A percentile compares a stretch with the other conserved stretches of the same genome.
These are phyloP conservation scores for Sarcophaga peregrina DNA, from an alignment of 1,140 invertebrate species.

Conservation along the genomic window DNA sequence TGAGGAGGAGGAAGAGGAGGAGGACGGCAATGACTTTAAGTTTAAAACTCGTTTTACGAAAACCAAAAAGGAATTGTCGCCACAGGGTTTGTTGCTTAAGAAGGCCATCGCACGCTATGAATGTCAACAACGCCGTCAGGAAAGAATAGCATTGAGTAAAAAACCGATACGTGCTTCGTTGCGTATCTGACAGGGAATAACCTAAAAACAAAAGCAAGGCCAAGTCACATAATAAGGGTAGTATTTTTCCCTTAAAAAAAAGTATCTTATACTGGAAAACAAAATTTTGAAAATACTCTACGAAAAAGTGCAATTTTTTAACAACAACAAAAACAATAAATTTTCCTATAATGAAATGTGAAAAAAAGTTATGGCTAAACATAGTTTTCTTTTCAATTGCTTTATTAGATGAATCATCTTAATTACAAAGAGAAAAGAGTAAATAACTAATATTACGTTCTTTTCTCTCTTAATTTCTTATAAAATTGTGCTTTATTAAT, in stretches of 20 bases:
- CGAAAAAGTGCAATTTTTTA: conserved; percentile 6
- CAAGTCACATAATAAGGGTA: background rate
- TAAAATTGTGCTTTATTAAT: conserved; percentile 32
- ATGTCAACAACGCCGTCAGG: conserved; percentile 13
- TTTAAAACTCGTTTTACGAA: background rate
- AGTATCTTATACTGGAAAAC: background rate
- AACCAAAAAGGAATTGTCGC: background rate
- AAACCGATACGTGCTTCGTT: conserved; percentile 16
- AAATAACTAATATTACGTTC: too few relatives aligned
- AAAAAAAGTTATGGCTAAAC: background rate
- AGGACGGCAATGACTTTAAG: background rate
- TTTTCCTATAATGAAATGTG: background rate
- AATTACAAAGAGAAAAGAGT: conserved; percentile 2
- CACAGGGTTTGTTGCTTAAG: background rate
- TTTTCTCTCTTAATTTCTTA: background rate
- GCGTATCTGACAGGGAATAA: background rate
- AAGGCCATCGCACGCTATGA: background rate
- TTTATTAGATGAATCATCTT: conserved; percentile 11
- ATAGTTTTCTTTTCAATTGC: background rate
- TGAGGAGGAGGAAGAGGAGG: background rate
- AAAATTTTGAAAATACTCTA: background rate
- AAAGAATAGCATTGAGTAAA: conserved; percentile 28
- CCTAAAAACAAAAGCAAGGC: too few relatives aligned
- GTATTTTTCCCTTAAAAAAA: background rate
- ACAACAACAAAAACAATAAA: background rate